Conservation (phyloP, 1,140 invertebrate species). For the Cyclargus thomasi region DNA sequence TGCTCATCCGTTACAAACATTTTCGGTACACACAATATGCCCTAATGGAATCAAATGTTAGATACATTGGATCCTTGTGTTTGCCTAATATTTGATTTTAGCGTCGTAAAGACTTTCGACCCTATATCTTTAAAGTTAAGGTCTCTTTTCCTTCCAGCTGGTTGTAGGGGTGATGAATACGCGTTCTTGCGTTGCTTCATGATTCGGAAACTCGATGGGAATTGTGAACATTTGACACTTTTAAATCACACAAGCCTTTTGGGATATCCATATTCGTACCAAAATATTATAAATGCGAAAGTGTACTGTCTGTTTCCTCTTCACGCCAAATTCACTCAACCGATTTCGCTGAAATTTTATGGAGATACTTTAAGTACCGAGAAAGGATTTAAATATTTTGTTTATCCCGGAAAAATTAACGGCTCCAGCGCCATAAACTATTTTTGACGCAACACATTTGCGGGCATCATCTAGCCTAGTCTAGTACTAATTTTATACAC, state of each 20-base stretch:
- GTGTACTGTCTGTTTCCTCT: too few species aligned
- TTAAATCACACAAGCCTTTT: constrained; percentile 1
- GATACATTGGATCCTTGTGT: constrained; percentile 13
- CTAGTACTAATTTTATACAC: too few species aligned
- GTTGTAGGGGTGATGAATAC: not conserved
- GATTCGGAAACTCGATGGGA: constrained; percentile 14
- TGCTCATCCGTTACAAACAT: not conserved
- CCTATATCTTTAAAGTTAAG: not conserved
- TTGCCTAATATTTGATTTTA: not conserved
- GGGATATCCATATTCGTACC: too few species aligned
- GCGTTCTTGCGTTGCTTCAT: constrained; percentile 2
- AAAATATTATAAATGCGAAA: too few species aligned
- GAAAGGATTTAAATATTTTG: too few species aligned
- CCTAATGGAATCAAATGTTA: constrained; percentile 15
- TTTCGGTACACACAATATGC: constrained; percentile 12
- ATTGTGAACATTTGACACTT: constrained; percentile 8
- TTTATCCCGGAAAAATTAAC: too few species aligned
- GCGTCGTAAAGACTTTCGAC: not conserved
- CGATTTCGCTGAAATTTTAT: too few species aligned
- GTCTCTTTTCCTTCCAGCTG: not conserved
- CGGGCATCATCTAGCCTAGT: too few species aligned
- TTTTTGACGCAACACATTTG: too few species aligned
- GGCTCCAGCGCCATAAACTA: too few species aligned
- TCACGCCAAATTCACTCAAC: too few species aligned
- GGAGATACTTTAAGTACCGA: too few species aligned